Evolutionary conservation across 2,888 invertebrate genomes (phyloP), one percentile per base, ranked within the genome.

Genomic region (Eretmocerus hayati): DNA sequence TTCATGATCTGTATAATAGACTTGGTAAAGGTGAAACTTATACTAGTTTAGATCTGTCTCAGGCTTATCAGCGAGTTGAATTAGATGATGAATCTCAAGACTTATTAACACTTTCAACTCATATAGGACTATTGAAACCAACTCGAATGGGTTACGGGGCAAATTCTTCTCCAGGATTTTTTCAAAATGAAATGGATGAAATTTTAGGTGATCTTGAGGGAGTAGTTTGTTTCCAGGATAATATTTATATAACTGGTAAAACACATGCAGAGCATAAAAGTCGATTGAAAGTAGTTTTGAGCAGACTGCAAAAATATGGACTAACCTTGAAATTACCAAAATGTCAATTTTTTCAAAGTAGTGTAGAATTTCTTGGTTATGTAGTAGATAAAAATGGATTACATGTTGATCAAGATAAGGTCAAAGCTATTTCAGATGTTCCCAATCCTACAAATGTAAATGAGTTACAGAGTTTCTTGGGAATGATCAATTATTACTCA

Each of bases 401-500:
- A 26, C 55, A 56, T 13, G 57, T 55, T 19, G 45, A 35, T 15
- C 26, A 41, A 6, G 45, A 48, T 5, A 62, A 59, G 47, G 47
- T 59, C 1, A 13, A 50, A 13, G 56, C 53, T n/a, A 59, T 62
- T 21, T 2, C 50, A 5, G 50, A 55, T 5, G 55, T 57, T 4
- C 57, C 54, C 19, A 32, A 18, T 31, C 61, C 60, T n/a, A 42
- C 37, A 16, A 50, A 58, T 50, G 45, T 46, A 2, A 48, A 54
- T 31, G 45, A 57, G 41, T 41, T 61, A 20, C 52, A 51, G 35
- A 55, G 58, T 38, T 60, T 61, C 48, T 43, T 58, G 8, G 62
- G 62, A 9, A 32, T 59, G 26, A 48, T 62, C 15, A 65, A 64
- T 48, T 69, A 64, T 52, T 67, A 66, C 48, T 52, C 60, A 3